Percentiles rank a stretch among this genome's conserved stretches.
phyloP scores from a whole-genome alignment of 2,797 vertebrate species.

The Gambusia yucatana region DNA sequence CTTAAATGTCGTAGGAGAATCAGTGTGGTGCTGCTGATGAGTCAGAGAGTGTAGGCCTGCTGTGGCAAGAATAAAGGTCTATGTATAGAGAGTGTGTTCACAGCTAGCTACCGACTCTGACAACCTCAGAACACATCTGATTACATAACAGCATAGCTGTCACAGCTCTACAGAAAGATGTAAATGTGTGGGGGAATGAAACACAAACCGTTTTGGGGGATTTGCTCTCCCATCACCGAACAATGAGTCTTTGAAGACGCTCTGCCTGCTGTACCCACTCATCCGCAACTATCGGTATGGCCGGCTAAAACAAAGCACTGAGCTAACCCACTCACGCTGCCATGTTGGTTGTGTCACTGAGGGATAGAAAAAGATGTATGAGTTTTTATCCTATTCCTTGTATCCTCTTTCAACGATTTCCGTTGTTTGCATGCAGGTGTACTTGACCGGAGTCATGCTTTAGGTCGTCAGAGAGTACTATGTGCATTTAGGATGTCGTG shows the following conservation, averaged over 20 bases:
- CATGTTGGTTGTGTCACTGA: conserved; percentile 34
- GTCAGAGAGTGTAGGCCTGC: conserved; percentile 63
- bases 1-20: conserved; percentile 4
- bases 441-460: conserved; percentile 13
- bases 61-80: conserved; percentile 46
- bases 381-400: conserved; percentile 14
- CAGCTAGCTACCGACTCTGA: conserved; percentile 52
- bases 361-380: conserved; percentile 3
- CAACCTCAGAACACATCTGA: conserved; percentile 52
- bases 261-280: conserved; percentile 48
- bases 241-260: conserved; percentile 60
- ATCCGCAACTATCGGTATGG: conserved; percentile 59
- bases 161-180: conserved; percentile 44
- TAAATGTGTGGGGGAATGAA: conserved; percentile 38
- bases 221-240: conserved; percentile 54
- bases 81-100: conserved; percentile 62
- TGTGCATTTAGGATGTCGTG: neutral
- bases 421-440: neutral
- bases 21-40: conserved; percentile 44
- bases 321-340: conserved; percentile 56
- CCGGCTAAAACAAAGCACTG: conserved; percentile 58
- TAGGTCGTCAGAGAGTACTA: neutral
- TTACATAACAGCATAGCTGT: conserved; percentile 63
- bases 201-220: conserved; percentile 46
- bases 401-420: conserved; percentile 17